Evolutionary conservation across 2,797 vertebrate genomes (phyloP), one percentile per base, ranked within the genome.

Genomic region (Typhlichthys eigenmanni): DNA sequence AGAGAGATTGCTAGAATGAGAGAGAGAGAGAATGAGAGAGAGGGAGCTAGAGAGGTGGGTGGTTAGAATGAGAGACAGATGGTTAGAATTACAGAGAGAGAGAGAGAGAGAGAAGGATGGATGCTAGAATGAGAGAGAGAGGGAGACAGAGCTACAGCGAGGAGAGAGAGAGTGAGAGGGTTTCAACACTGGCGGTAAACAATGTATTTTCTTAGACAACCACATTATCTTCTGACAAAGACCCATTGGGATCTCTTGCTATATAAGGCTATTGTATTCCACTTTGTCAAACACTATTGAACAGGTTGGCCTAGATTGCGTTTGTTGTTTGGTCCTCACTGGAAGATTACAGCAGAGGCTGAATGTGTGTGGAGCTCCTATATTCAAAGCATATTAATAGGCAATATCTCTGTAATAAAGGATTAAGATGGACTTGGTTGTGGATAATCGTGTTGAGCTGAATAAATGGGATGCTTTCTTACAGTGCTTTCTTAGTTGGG

Each of bases 211-310:
- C 74, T 65, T 47, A 62, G 71, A 65, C 52, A 24, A 71, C 62
- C 49, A 47, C 10, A 11, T 32, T 50, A 16, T 32, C 14, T 56
- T 34, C 53, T 29, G 7, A n/a, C 34, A 53, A 78, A 50, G 13
- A 61, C 67, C 75, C 13, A 32, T 62, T 60, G 80, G 66, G 78
- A 81, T 55, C 78, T 60, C 66, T 69, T 32, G 13, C 29, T 10
- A 45, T 19, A 17, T 19, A 3, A 9, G 1, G 1, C 47, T 53
- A 53, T 53, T 53, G 51, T 53, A 53, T 53, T 53, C 10, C 51
- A 53, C 8, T 86, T 84, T 77, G 71, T 76, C 71, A 62, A 68
- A 77, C 73, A 59, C 51, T 61, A 56, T 74, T 17, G 49, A 77
- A 61, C 74, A 56, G 0, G 13, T 55, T 66, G 69, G 78, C 79